Evolutionary conservation across 2,888 invertebrate genomes (phyloP), one percentile per base, ranked within the genome.

Genomic region (Microctonus aethiopoides): DNA sequence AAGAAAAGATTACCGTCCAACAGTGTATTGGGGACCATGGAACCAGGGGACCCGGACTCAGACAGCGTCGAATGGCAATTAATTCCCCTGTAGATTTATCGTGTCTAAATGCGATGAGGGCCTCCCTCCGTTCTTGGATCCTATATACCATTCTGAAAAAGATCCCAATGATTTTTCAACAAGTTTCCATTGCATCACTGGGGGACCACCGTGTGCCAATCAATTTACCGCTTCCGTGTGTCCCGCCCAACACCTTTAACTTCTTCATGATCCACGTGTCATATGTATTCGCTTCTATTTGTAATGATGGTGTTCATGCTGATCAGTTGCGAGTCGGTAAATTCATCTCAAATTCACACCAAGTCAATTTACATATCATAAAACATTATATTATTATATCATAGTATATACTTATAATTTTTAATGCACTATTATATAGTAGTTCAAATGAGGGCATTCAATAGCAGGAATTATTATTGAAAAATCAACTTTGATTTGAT

Each of bases 1-100:
- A 63, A 70, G 41, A 63, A 65, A 69, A 73, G 73, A 52, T 56
- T 71, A 29, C 54, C 56, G 64, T 29, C 39, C 41, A 71, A 66
- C 54, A 61, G 70, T 67, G 67, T 71, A 64, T 22, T 68, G 68
- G 66, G 36, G 41, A 64, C 59, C 77, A 78, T 78, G 81, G 77
- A 79, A 79, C 80, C 77, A 75, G n/a, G n/a, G 76, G 72, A 78
- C 75, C 77, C 77, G 75, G 77, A 77, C 78, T 76, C 78, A 82
- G 16, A 83, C 82, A 83, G 82, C 77, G 80, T 81, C 82, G 75
- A 82, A 83, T 79, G 82, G 84, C 84, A 84, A 84, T 84, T 84
- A 84, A 84, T 84, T 84, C 83, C 80, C 78, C 76, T 79, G 77
- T 78, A 83, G 82, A 84, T 84, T 84, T 84, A 84, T 84, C 82